Evolutionary conservation across 1,140 invertebrate genomes (phyloP).

Genomic region (Physella acuta): DNA sequence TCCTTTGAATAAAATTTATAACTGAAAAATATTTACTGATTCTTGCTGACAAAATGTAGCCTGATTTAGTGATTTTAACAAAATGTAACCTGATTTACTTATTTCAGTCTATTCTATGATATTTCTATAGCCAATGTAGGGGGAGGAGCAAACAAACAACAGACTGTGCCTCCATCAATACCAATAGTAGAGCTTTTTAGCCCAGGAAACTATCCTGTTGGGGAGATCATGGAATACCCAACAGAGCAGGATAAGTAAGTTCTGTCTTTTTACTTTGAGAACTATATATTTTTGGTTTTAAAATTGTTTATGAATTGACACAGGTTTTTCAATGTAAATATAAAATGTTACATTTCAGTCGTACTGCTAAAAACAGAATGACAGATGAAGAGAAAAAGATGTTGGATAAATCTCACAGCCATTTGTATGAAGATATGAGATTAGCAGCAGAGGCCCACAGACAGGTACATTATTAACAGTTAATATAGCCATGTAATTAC

Average conservation of each 20-base stretch:
- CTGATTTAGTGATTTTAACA: too few relatives aligned
- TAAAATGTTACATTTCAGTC: slow-evolving; percentile 61
- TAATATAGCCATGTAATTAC: not conserved
- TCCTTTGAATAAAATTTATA: too few relatives aligned
- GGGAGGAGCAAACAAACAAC: slow-evolving; percentile 62
- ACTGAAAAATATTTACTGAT: too few relatives aligned
- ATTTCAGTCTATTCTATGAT: too few relatives aligned
- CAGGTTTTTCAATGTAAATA: slow-evolving; percentile 1
- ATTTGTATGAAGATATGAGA: slow-evolving; percentile 93
- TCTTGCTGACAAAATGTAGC: too few relatives aligned
- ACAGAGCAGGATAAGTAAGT: slow-evolving; percentile 52
- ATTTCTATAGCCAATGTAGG: too few relatives aligned
- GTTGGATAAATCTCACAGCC: slow-evolving; percentile 65
- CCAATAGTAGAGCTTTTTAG: slow-evolving; percentile 83
- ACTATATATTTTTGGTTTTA: not conserved
- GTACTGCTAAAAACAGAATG: slow-evolving; percentile 83
- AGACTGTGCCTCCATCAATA: slow-evolving; percentile 83
- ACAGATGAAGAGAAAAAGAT: slow-evolving; percentile 86
- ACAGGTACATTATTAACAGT: slow-evolving; percentile 70
- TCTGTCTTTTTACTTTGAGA: not conserved
- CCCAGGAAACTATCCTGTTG: slow-evolving; percentile 69
- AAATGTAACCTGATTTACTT: too few relatives aligned
- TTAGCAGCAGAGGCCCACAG: slow-evolving; percentile 96
- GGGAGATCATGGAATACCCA: slow-evolving; percentile 61
- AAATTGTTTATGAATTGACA: not conserved